Evolutionary conservation across 2,797 vertebrate genomes (phyloP).

Genomic region (Ataeniobius toweri): DNA sequence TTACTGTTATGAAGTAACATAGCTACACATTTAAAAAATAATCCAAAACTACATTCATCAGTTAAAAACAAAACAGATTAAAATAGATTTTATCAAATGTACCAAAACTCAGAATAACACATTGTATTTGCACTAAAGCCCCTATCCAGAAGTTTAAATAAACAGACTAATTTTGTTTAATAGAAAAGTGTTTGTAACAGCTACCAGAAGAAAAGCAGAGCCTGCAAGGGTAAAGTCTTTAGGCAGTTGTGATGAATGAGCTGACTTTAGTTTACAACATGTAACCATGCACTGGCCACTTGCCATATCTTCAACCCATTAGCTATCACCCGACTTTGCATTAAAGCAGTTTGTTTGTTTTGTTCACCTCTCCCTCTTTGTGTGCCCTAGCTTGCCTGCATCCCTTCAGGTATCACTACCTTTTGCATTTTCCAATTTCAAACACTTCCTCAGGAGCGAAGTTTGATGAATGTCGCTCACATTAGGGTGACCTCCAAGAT

Average conservation of each 20-base stretch:
- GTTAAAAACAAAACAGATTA: background rate
- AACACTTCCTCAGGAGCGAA: conserved; percentile 72
- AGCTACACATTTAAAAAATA: too few species aligned
- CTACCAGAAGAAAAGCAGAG: conserved; percentile 45
- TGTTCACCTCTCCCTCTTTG: conserved; percentile 37
- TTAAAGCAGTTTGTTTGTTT: conserved; percentile 69
- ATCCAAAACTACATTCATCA: background rate
- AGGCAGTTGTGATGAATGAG: conserved; percentile 66
- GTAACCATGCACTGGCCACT: conserved; percentile 62
- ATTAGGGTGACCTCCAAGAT: conserved; percentile 80
- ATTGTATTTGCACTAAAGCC: background rate
- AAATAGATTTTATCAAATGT: too few species aligned
- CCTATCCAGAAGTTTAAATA: conserved; percentile 14
- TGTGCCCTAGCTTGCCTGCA: conserved; percentile 50
- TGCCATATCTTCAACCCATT: conserved; percentile 66
- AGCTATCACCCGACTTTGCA: conserved; percentile 59
- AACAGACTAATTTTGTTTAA: conserved; percentile 28
- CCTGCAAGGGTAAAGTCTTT: conserved; percentile 44
- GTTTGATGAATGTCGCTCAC: conserved; percentile 82
- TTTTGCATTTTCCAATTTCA: conserved; percentile 79
- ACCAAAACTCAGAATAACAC: background rate
- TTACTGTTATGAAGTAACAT: background rate
- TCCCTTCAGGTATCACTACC: conserved; percentile 67
- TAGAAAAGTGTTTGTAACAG: conserved; percentile 22
- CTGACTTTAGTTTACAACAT: conserved; percentile 64